Base-by-base conservation (phyloP, 2,888 invertebrate genomes). In the Papilio gigon region DNA sequence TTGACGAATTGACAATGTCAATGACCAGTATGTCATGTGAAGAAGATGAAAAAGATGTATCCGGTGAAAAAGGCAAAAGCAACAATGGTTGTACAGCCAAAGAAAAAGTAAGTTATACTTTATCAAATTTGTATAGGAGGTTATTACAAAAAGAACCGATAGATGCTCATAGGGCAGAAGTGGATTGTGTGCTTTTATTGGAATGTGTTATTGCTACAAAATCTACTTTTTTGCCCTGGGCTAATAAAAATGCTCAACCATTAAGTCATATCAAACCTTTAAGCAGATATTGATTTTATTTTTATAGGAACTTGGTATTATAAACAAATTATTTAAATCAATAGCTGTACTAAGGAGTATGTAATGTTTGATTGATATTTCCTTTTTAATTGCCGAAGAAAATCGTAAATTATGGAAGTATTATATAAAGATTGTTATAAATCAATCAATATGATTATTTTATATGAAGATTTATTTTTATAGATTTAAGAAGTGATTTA, bases 131-230 rank as follows among this genome's bases (percentile, higher is more conserved):
- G 40, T 95, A 93, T 78, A 84, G 90, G 71, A 90, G 93, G 61
- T 81, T 94, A 25, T 86, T 94, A 56, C 86, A 87, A 2, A 87
- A 84, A 66, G 77, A 89, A 14, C 86, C 93, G 0, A 58, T 75
- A 3, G 81, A 89, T 76, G 87, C 92, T 0, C 96, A 96, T 80
- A 90, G 92, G 72, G 95, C 96, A 1, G 96, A 96, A 83, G 92
- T 83, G 1, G 96, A 96, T 82, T 95, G 95, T 37, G 73, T 93
- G 2, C 93, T 93, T 88, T 84, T 96, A 62, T 79, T 95, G 12
- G 89, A 93, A 73, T 94, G 95, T 79, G 93, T 94, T 4, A 84
- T 93, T 27, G 89, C 92, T 9, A 84, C 93, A 59, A 93, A 93
- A 61, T 77, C 91, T 1, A 83, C 89, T 44, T 95, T 96, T 81